phyloP scores from a whole-genome alignment of 2,888 invertebrate species.

The Chymomyza amoena region DNA sequence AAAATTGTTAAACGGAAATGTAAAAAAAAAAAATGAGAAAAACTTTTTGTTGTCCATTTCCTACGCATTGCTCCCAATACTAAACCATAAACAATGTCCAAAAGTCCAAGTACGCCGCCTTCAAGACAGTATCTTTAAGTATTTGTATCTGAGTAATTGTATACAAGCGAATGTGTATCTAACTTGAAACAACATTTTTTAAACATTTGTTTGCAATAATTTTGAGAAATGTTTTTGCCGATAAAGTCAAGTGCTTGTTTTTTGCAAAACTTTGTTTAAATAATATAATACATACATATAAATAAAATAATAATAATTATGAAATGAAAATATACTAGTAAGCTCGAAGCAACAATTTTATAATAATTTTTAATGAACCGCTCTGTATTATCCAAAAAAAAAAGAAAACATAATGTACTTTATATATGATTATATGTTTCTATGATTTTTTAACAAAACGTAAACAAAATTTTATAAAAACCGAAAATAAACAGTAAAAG shows the following conservation, averaged over 20 bases:
- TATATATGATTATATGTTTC: constrained; percentile 18
- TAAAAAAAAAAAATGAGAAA: not conserved
- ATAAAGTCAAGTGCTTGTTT: constrained; percentile 28
- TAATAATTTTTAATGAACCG: constrained; percentile 49
- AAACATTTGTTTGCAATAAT: not conserved
- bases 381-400: constrained; percentile 60
- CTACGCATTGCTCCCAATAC: constrained; percentile 2
- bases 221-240: constrained; percentile 13
- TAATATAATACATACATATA: constrained; percentile 55
- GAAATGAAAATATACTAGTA: constrained; percentile 24
- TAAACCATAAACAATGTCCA: constrained; percentile 24
- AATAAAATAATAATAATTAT: constrained; percentile 30
- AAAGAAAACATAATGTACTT: constrained; percentile 44
- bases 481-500: not conserved
- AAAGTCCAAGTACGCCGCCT: constrained; percentile 47
- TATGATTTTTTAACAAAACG: constrained; percentile 23
- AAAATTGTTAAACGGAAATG: constrained; percentile 20
- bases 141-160: constrained; percentile 59
- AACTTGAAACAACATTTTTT: constrained; percentile 1
- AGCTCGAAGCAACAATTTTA: constrained; percentile 63
- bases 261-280: constrained; percentile 33
- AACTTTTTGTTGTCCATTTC: not conserved
- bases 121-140: constrained; percentile 62
- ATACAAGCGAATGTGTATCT: constrained; percentile 24
- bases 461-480: constrained; percentile 24